Evolutionary conservation across 2,888 invertebrate genomes (phyloP).

Genomic region (Aporophyla nigra): DNA sequence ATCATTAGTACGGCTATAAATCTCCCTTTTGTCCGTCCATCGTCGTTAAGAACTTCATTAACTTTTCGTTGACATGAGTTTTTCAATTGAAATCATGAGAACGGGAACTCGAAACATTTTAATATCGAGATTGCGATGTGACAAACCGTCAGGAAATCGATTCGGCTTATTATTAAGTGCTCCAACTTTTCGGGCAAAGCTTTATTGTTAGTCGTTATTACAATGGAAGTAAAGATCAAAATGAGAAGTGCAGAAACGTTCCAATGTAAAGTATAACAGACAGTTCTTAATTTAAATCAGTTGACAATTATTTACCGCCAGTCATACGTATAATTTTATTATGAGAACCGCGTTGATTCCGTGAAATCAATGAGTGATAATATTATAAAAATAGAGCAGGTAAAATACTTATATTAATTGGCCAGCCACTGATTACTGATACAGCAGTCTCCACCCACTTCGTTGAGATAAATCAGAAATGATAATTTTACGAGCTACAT

Average conservation of each 20-base stretch:
- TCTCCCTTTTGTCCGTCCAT: slow-evolving; percentile 81
- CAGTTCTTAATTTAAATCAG: slow-evolving; percentile 62
- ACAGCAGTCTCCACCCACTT: slow-evolving; percentile 79
- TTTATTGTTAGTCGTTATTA: slow-evolving; percentile 43
- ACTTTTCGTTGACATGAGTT: slow-evolving; percentile 78
- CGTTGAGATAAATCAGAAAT: slow-evolving; percentile 81
- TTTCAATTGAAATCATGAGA: slow-evolving; percentile 83
- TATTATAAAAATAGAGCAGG: slow-evolving; percentile 57
- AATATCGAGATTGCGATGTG: slow-evolving; percentile 78
- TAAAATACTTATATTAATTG: slow-evolving; percentile 65
- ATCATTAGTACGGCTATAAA: slow-evolving; percentile 87
- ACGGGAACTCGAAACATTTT: slow-evolving; percentile 79
- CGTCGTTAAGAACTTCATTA: slow-evolving; percentile 89
- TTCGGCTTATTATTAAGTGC: slow-evolving; percentile 66
- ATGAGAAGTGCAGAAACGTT: slow-evolving; percentile 20
- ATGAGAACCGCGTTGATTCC: slow-evolving; percentile 44
- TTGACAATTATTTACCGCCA: slow-evolving; percentile 68
- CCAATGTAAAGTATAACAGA: slow-evolving; percentile 26
- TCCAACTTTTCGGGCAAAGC: slow-evolving; percentile 41
- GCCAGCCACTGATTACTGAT: slow-evolving; percentile 56
- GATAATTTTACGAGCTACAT: slow-evolving; percentile 84
- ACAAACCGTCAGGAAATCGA: slow-evolving; percentile 80
- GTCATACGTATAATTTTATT: slow-evolving; percentile 42
- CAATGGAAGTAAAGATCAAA: slow-evolving; percentile 55
- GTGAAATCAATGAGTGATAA: slow-evolving; percentile 51